Evolutionary conservation across 35 echinoderm and acorn worm species (phyloP), one percentile per base, ranked within the genome.

Genomic region (Heliocidaris erythrogramma): DNA sequence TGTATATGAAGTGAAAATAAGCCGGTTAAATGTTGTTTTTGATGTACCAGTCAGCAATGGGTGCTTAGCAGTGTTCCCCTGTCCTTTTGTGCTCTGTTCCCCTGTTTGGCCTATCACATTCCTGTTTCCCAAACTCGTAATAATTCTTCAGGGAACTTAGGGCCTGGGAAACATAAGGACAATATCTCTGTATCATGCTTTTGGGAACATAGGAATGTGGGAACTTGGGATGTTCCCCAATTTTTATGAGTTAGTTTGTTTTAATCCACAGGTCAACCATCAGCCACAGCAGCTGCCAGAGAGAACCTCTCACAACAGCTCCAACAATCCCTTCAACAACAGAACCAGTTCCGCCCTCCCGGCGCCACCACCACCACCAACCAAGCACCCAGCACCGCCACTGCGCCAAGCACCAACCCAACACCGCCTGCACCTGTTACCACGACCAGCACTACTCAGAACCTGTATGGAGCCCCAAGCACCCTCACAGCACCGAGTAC

Each of bases 231-330:
- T 78, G 18, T 0, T 3, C 65, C 65, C 65, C n/a, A 21, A 78
- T 78, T 27, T 78, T 27, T 7, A 56, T 56, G 52, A 13, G 9
- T 78, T 78, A 2, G 35, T 27, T 78, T 78, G 61, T 78, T 4
- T 3, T 78, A 47, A 89, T 89, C 61, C 60, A 18, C 59, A 97
- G 94, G 60, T 88, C 93, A 96, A 94, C 86, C 92, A 42, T 86
- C 95, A 18, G 93, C 95, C n/a, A 98, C 97, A 14, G 35, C 95
- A 53, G 96, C 97, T 91, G 96, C 97, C 32, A n/a, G 97, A 88
- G 97, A 98, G 88, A 98, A 98, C 93, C 96, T 98, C 61, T 85
- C 88, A 65, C 94, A 95, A 32, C 96, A 96, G 61, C 94, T 98
- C 71, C 96, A 98, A 17, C 96, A 97, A 89, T 96, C 96, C 30